These are phyloP conservation scores for Euphysa ruthae DNA, from an alignment of 30 jellyfish, hydroid and myxozoan genomes.

Conservation along the genomic window DNA sequence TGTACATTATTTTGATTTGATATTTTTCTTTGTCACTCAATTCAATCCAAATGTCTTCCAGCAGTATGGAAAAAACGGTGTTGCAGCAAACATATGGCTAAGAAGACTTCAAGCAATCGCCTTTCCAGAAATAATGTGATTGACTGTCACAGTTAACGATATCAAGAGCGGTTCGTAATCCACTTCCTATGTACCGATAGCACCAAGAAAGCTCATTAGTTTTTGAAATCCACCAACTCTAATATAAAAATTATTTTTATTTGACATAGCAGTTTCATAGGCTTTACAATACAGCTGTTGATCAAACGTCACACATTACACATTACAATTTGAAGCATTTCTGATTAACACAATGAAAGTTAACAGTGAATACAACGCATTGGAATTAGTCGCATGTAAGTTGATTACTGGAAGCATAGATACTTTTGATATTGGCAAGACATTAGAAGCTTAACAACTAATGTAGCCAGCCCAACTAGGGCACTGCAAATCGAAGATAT, in stretches of 20 bases:
- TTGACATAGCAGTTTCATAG: neutral
- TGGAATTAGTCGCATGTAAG: neutral
- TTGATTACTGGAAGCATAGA: no score
- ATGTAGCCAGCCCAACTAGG: neutral
- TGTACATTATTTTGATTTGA: no score
- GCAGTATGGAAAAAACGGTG: neutral
- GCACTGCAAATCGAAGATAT: neutral
- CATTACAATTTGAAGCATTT: neutral
- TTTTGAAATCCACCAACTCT: neutral
- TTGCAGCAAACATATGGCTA: neutral
- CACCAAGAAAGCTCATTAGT: neutral
- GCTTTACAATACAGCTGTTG: neutral
- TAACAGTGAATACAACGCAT: neutral
- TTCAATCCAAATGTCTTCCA: neutral
- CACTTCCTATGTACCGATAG: neutral
- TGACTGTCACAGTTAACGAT: neutral
- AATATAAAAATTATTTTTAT: neutral
- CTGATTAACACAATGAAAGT: neutral
- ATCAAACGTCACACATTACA: constrained; percentile 1
- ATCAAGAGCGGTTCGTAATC: neutral
- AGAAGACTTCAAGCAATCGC: constrained; percentile 2
- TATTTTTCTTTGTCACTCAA: neutral
- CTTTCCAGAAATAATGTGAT: neutral
- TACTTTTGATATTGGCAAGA: neutral
- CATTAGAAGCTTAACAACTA: neutral